Conservation (phyloP, 2,888 invertebrate species). For the Carpatolechia fugitivella region DNA sequence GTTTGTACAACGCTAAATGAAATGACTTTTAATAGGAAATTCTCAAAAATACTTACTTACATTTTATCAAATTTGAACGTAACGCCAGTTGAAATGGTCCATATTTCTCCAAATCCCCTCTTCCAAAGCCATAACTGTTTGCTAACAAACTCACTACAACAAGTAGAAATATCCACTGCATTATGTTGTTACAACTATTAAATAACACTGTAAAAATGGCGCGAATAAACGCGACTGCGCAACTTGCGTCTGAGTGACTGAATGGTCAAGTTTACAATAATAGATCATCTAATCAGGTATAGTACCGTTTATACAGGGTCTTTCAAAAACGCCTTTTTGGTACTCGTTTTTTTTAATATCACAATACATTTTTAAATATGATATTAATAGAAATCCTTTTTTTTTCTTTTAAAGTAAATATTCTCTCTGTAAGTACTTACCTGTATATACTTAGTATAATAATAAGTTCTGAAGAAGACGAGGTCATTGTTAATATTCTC, state of each 20-base stretch:
- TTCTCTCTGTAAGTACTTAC: no score
- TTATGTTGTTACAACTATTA: neutral
- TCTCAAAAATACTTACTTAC: no score
- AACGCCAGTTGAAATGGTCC: slow-evolving; percentile 59
- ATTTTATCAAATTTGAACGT: slow-evolving; percentile 55
- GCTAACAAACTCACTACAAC: slow-evolving; percentile 28
- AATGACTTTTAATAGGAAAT: no score
- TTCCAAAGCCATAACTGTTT: slow-evolving; percentile 35
- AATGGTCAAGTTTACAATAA: neutral
- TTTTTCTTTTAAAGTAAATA: no score
- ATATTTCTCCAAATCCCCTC: slow-evolving; percentile 58
- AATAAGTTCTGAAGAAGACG: no score
- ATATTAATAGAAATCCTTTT: no score
- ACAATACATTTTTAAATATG: no score
- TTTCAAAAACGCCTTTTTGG: neutral
- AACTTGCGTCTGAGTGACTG: neutral
- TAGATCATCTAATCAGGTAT: neutral
- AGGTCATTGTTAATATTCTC: no score
- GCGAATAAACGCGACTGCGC: neutral
- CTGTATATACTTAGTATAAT: no score
- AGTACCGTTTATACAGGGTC: neutral
- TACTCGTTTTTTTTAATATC: no score
- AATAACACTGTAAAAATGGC: slow-evolving; percentile 5
- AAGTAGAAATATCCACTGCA: slow-evolving; percentile 24
- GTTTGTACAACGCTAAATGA: no score